Evolutionary conservation across 1,140 invertebrate species (phyloP), one percentile per base, ranked within the genome.

Genomic region (Diabrotica virgifera): DNA sequence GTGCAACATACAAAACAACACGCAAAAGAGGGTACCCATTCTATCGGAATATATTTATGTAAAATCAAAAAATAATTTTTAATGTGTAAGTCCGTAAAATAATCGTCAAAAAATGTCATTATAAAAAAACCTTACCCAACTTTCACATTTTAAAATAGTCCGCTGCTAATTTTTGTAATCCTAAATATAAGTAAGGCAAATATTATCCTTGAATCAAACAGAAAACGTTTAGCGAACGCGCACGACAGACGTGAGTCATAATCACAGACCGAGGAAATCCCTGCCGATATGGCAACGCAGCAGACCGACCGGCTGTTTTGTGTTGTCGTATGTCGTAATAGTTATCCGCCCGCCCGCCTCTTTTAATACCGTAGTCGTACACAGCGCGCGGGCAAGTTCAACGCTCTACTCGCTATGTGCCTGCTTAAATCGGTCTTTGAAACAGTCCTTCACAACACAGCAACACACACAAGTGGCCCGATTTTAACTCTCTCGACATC

Each of bases 321-420:
- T 57, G 54, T 56, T 62, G 60, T 54, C 60, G 62, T 57, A 51
- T 63, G 62, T 38, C 62, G 62, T 57, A 63, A 63, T 63, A 58
- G 51, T 38, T 62, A 4, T 24, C 56, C 59, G 55, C 12, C 50
- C 59, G 52, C 60, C 60, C 60, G 60, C 51, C 60, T 36, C 60
- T 62, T 54, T 54, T 54, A 62, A 60, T 60, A 60, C 59, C 40
- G 59, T 46, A 46, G 53, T 14, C 53, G 53, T 55, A 24, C 40
- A 62, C 36, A 55, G 58, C 58, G 57, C 38, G 40, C 40, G 40
- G 63, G 55, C 66, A 71, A 71, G 70, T 71, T 71, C 70, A 71
- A 68, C 64, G 70, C 62, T 66, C 70, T 60, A 59, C 62, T 50
- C 63, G 63, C 64, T 68, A 71, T 71, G 70, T 62, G 62, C 62